Percentiles rank a stretch among this genome's conserved stretches.
phyloP scores from a whole-genome alignment of 2,113 vertebrate species.

The Ceuthmochares aereus region DNA sequence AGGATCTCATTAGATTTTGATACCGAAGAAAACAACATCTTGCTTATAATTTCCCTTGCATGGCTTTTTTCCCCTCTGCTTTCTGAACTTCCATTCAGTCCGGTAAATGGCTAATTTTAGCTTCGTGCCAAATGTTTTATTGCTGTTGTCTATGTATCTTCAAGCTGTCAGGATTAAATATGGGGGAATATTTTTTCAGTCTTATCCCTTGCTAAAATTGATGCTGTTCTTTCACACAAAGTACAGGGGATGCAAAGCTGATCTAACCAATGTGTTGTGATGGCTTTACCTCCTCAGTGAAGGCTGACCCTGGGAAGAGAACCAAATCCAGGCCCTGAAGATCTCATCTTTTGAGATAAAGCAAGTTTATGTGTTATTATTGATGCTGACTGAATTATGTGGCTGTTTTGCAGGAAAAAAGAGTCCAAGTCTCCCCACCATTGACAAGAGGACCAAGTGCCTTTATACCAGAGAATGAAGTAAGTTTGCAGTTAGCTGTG shows the following conservation, averaged over 20 bases:
- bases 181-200: background rate
- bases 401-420: conserved; percentile 79
- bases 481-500: conserved; percentile 47
- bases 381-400: background rate
- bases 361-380: background rate
- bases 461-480: conserved; percentile 89
- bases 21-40: background rate
- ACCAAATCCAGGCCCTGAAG: background rate
- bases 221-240: background rate
- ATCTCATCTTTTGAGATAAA: background rate
- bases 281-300: background rate
- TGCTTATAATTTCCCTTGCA: background rate
- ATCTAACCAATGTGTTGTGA: background rate
- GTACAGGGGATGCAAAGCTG: background rate
- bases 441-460: conserved; percentile 87
- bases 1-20: background rate
- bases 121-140: background rate
- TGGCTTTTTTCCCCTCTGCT: background rate
- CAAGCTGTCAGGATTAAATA: background rate
- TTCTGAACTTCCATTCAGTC: background rate
- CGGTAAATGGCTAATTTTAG: background rate
- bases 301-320: background rate
- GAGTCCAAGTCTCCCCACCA: conserved; percentile 78
- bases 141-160: background rate
- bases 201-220: background rate